A percentile compares a stretch with the other conserved stretches of the same genome.
Conservation (phyloP, 1,140 invertebrate species). For the Eriosoma lanigerum region DNA sequence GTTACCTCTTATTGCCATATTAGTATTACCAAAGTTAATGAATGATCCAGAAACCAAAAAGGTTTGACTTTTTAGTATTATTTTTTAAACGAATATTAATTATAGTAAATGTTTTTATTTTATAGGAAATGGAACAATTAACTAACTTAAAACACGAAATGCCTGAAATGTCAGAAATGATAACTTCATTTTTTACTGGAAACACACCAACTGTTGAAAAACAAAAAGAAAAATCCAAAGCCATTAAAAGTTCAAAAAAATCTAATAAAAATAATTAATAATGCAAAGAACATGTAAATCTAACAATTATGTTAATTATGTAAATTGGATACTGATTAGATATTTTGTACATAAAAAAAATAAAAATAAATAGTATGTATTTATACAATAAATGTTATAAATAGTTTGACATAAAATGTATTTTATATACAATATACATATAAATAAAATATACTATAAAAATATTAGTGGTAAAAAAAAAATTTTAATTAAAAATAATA, state of each 20-base stretch:
- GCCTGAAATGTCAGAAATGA: conserved; percentile 88
- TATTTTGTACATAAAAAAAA: conserved; percentile 28
- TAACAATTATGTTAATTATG: conserved; percentile 25
- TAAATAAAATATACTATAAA: conserved; percentile 28
- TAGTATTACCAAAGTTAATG: conserved; percentile 94
- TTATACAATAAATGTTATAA: conserved; percentile 15
- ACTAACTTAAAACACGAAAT: conserved; percentile 80
- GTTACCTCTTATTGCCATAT: conserved; percentile 83
- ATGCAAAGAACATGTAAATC: neutral
- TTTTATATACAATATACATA: conserved; percentile 3
- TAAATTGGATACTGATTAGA: neutral
- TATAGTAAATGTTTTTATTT: conserved; percentile 53
- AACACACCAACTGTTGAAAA: conserved; percentile 59
- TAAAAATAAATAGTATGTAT: conserved; percentile 12
- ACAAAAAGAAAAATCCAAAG: conserved; percentile 69
- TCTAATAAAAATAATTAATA: conserved; percentile 43
- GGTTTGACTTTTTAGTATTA: conserved; percentile 58
- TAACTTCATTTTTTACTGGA: conserved; percentile 78
- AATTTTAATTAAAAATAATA: conserved; percentile 25
- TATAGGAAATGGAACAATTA: conserved; percentile 84
- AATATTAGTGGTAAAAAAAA: neutral
- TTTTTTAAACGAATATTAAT: conserved; percentile 19
- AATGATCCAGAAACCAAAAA: conserved; percentile 93
- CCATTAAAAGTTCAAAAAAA: conserved; percentile 42
- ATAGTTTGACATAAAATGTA: conserved; percentile 22